Evolutionary conservation across 2,888 invertebrate species (phyloP).

Genomic region (Bellardia bayeri): DNA sequence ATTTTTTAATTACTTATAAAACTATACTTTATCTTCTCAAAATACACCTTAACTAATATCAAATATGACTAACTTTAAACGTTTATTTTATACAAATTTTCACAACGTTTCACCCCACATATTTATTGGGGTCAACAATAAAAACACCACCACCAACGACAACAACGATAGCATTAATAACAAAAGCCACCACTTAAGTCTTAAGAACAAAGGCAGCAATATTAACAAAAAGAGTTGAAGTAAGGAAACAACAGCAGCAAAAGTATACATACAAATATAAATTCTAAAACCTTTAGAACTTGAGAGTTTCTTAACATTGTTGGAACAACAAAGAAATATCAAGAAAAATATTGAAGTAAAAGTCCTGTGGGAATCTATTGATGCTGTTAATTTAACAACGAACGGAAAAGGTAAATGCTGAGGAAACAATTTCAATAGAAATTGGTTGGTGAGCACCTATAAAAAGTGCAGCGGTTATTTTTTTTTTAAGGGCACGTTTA

Average conservation of each 20-base stretch:
- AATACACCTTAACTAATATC: neutral
- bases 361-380: conserved; percentile 36
- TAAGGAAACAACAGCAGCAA: neutral
- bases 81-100: neutral
- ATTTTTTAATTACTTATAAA: too few relatives aligned
- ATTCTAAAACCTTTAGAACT: conserved; percentile 19
- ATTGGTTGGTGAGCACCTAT: neutral
- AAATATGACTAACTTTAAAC: neutral
- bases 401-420: neutral
- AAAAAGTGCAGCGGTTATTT: conserved; percentile 22
- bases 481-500: conserved; percentile 11
- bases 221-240: conserved; percentile 23
- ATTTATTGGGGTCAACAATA: neutral
- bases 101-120: neutral
- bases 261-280: neutral
- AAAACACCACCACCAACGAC: neutral
- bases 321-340: neutral
- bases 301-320: neutral
- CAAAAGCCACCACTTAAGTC: conserved; percentile 10
- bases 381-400: conserved; percentile 45
- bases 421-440: conserved; percentile 36
- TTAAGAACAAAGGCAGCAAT: conserved; percentile 21
- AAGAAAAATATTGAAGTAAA: conserved; percentile 14
- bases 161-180: neutral
- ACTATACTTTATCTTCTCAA: too few relatives aligned